These are phyloP conservation scores for Trinectes maculatus DNA, from an alignment of 2,113 vertebrate species.

Conservation along the genomic window DNA sequence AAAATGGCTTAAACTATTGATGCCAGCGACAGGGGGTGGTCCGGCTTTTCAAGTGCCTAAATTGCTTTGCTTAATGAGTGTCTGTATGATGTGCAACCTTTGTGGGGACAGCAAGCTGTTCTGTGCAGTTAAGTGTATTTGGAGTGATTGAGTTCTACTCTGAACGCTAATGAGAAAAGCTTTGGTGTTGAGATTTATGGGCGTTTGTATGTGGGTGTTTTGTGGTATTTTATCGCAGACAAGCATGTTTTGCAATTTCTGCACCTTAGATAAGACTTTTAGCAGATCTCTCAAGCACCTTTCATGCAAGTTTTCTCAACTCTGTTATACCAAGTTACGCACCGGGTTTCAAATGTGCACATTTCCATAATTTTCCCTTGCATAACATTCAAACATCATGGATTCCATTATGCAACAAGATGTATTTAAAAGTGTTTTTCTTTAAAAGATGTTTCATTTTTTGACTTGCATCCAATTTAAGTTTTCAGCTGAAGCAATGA, in stretches of 20 bases:
- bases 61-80: too few relatives aligned
- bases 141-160: neutral
- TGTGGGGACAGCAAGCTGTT: too few relatives aligned
- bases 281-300: conserved; percentile 44
- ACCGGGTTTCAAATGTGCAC: conserved; percentile 7
- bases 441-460: neutral
- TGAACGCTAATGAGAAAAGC: conserved; percentile 3
- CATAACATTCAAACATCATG: conserved; percentile 16
- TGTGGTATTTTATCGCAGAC: neutral
- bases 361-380: conserved; percentile 47
- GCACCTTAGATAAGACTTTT: conserved; percentile 44
- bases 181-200: conserved; percentile 18
- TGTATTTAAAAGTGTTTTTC: neutral
- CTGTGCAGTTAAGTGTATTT: too few relatives aligned
- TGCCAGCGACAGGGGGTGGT: too few relatives aligned
- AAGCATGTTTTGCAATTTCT: conserved; percentile 17
- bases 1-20: too few relatives aligned
- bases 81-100: too few relatives aligned
- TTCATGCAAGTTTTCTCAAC: conserved; percentile 31
- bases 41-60: too few relatives aligned
- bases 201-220: neutral
- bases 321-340: conserved; percentile 15
- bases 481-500: neutral
- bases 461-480: neutral
- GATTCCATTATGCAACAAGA: conserved; percentile 10